Evolutionary conservation across 2,113 vertebrate species (phyloP).

Genomic region (Corvus moneduloides): DNA sequence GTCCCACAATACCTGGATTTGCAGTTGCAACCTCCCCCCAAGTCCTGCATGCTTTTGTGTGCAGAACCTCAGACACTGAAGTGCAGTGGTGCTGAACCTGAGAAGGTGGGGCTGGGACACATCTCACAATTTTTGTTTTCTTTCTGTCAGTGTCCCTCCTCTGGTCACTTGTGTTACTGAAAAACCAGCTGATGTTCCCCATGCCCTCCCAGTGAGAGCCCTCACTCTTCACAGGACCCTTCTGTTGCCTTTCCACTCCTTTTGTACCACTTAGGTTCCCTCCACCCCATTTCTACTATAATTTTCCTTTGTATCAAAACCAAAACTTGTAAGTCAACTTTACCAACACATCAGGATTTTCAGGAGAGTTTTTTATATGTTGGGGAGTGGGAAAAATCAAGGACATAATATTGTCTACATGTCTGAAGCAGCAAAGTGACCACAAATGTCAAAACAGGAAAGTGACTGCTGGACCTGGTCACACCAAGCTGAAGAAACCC

Average conservation of each 20-base stretch:
- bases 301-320: background rate
- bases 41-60: background rate
- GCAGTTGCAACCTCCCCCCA: background rate
- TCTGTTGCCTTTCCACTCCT: background rate
- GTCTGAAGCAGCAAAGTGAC: background rate
- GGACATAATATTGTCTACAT: background rate
- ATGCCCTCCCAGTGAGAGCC: background rate
- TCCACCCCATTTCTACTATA: background rate
- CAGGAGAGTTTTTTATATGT: background rate
- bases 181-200: background rate
- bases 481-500: background rate
- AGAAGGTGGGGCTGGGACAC: background rate
- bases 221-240: accelerated
- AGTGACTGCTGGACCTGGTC: background rate
- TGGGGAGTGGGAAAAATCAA: background rate
- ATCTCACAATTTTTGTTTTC: background rate
- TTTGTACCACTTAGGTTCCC: background rate
- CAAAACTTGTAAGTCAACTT: background rate
- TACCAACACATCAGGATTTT: background rate
- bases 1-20: background rate
- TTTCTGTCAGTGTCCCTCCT: background rate
- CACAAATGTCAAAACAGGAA: slow-evolving; percentile 50
- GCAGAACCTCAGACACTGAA: background rate
- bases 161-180: background rate
- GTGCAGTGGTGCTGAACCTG: background rate